Percentiles rank a stretch among this genome's conserved stretches.
phyloP scores from a whole-genome alignment of 64 coral and sea anemone species.

The Astreopora myriophthalma region DNA sequence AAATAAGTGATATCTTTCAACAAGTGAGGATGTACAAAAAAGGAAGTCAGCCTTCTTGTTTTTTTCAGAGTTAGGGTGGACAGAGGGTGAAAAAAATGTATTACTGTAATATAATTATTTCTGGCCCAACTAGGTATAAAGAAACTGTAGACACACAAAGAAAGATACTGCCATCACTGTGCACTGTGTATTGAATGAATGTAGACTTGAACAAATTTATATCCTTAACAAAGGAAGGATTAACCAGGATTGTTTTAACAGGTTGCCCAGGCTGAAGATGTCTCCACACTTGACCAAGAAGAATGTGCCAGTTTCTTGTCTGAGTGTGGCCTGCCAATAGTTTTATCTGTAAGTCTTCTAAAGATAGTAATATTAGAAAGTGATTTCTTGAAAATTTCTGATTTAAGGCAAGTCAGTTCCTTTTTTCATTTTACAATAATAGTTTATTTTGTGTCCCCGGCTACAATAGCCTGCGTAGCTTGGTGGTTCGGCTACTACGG shows the following conservation, averaged over 20 bases:
- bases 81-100: background rate
- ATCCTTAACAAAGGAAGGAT: background rate
- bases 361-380: background rate
- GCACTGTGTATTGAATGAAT: background rate
- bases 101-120: background rate
- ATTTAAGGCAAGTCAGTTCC: background rate
- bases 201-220: background rate
- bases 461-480: too few relatives aligned
- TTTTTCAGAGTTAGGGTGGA: background rate
- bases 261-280: conserved; percentile 44
- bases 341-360: conserved; percentile 25
- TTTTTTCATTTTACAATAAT: background rate
- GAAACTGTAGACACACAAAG: background rate
- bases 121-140: background rate
- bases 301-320: conserved; percentile 53
- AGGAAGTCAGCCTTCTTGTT: background rate
- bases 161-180: background rate
- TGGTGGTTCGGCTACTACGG: too few relatives aligned
- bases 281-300: conserved; percentile 18
- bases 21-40: background rate
- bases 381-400: background rate
- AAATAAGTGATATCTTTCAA: background rate
- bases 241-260: conserved; percentile 9
- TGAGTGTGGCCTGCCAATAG: conserved; percentile 32
- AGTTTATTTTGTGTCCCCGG: background rate